Conservation (phyloP, 2,797 vertebrate species). For the Hippoglossus hippoglossus region DNA sequence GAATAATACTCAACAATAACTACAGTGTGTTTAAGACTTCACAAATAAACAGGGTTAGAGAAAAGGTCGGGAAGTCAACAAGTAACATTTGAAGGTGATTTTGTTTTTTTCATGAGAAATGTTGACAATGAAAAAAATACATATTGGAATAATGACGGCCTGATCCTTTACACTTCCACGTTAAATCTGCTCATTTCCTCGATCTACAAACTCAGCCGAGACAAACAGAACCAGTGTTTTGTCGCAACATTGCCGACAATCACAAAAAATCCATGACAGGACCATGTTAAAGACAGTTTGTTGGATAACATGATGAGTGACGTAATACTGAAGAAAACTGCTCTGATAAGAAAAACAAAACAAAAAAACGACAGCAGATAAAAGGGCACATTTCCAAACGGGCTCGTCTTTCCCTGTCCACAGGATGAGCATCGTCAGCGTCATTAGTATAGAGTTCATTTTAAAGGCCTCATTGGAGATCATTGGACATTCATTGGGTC, state of each 20-base stretch:
- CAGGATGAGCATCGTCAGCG: slow-evolving; percentile 44
- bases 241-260: not conserved
- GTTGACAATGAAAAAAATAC: slow-evolving; percentile 1
- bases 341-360: slow-evolving; percentile 11
- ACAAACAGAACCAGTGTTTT: slow-evolving; percentile 57
- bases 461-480: slow-evolving; percentile 85
- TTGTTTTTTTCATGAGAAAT: slow-evolving; percentile 13
- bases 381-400: slow-evolving; percentile 53
- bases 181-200: not conserved
- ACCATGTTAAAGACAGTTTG: slow-evolving; percentile 16
- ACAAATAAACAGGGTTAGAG: too few species aligned
- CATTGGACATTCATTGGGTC: slow-evolving; percentile 87
- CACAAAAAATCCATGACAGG: not conserved
- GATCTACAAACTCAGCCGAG: slow-evolving; percentile 35
- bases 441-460: slow-evolving; percentile 53
- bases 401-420: slow-evolving; percentile 49
- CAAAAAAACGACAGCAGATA: slow-evolving; percentile 27
- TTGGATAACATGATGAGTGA: slow-evolving; percentile 16
- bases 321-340: slow-evolving; percentile 56
- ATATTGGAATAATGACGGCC: not conserved
- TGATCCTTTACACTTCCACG: slow-evolving; percentile 5
- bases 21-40: not conserved
- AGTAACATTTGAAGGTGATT: not conserved
- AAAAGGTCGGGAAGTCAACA: too few species aligned
- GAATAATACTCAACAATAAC: too few species aligned